Evolutionary conservation across 1,140 invertebrate species (phyloP).

Genomic region (Drosophila santomea): DNA sequence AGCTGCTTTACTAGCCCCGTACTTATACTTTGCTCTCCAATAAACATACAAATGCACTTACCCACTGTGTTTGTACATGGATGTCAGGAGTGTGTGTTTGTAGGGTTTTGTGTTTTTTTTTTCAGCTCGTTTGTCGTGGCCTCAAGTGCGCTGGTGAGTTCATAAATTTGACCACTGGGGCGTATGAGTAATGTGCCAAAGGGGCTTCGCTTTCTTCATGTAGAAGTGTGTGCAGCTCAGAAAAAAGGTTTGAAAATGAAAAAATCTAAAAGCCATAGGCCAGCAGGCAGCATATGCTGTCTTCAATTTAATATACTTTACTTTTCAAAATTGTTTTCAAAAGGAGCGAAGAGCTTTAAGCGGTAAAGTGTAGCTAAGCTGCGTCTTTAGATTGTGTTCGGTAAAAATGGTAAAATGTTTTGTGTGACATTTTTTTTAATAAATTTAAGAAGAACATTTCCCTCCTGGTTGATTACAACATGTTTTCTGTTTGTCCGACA

Average conservation of each 20-base stretch:
- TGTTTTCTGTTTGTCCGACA: background rate
- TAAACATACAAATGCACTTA: constrained; percentile 81
- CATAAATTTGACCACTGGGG: constrained; percentile 82
- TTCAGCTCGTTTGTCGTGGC: constrained; percentile 62
- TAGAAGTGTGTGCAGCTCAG: constrained; percentile 30
- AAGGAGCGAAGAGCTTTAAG: background rate
- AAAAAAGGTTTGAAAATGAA: constrained; percentile 33
- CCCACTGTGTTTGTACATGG: constrained; percentile 30
- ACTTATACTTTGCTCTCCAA: constrained; percentile 54
- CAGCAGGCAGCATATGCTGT: constrained; percentile 71
- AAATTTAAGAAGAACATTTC: no score
- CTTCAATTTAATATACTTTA: constrained; percentile 59
- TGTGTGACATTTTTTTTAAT: no score
- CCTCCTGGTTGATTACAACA: background rate
- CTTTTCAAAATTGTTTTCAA: background rate
- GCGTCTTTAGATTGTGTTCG: background rate
- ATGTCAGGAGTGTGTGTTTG: constrained; percentile 40
- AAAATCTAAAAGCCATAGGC: constrained; percentile 55
- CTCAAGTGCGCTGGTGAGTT: constrained; percentile 76
- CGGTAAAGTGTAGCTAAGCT: background rate
- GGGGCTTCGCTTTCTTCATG: constrained; percentile 45
- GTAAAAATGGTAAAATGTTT: no score
- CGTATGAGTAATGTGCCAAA: constrained; percentile 80
- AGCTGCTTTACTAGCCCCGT: constrained; percentile 69
- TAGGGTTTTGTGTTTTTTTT: constrained; percentile 21